These are phyloP conservation scores for Matsumyia berberina DNA, from an alignment of 2,888 invertebrate genomes.

Conservation along the genomic window DNA sequence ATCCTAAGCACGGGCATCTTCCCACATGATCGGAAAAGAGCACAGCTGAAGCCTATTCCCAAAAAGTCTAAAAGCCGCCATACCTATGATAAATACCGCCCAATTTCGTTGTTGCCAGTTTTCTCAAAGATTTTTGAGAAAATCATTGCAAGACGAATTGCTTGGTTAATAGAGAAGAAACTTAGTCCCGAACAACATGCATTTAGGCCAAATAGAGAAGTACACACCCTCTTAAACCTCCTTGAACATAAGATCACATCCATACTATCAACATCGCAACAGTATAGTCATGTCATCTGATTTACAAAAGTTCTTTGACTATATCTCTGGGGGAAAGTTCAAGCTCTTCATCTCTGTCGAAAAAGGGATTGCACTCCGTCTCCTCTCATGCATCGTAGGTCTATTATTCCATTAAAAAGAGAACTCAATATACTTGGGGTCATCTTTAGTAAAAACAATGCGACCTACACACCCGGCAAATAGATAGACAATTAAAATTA, in stretches of 20 bases:
- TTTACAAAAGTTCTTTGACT: constrained; percentile 16
- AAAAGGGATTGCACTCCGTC: constrained; percentile 16
- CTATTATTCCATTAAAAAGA: background rate
- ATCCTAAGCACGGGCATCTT: background rate
- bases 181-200: no score
- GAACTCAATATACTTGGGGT: constrained; percentile 1
- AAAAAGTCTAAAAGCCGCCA: no score
- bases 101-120: background rate
- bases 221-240: no score
- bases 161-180: constrained; percentile 1
- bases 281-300: constrained; percentile 13
- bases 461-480: background rate
- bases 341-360: constrained; percentile 4
- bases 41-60: no score
- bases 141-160: background rate
- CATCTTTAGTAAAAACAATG: constrained; percentile 5
- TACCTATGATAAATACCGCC: constrained; percentile 1
- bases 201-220: no score
- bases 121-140: constrained; percentile 8
- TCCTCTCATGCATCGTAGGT: background rate
- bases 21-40: no score
- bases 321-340: constrained; percentile 11
- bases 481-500: background rate
- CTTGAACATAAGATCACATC: background rate
- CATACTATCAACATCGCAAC: constrained; percentile 6